These are phyloP conservation scores for Microctonus hyperodae DNA, from an alignment of 2,888 invertebrate genomes.

Conservation along the genomic window DNA sequence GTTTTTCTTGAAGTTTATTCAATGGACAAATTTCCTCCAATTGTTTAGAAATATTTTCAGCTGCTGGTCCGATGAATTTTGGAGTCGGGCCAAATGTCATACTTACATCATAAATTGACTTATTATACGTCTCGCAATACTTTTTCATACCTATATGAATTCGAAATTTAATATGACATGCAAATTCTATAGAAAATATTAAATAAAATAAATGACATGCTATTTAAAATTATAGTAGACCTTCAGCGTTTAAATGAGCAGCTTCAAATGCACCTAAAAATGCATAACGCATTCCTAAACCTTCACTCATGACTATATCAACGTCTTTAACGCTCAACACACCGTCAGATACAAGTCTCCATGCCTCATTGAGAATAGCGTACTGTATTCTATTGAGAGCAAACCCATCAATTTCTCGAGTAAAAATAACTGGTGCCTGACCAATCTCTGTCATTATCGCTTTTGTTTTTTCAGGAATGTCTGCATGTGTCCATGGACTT, in stretches of 20 bases:
- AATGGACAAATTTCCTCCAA: constrained; percentile 78
- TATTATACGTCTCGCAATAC: constrained; percentile 70
- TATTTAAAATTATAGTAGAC: constrained; percentile 59
- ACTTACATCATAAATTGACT: constrained; percentile 71
- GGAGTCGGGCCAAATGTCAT: constrained; percentile 79
- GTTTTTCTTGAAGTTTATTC: constrained; percentile 75
- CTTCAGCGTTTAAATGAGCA: constrained; percentile 93
- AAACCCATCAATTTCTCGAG: constrained; percentile 90
- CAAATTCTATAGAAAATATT: background rate
- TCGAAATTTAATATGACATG: constrained; percentile 1
- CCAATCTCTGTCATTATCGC: constrained; percentile 87
- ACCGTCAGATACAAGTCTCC: constrained; percentile 85
- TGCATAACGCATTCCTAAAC: constrained; percentile 94
- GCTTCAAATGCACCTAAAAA: constrained; percentile 95
- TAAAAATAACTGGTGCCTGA: constrained; percentile 87
- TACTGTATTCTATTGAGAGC: constrained; percentile 95
- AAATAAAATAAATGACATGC: no score
- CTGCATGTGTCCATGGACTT: constrained; percentile 89
- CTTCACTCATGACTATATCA: constrained; percentile 93
- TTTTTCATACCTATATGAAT: constrained; percentile 66
- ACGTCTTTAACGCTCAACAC: constrained; percentile 87
- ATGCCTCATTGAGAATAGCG: constrained; percentile 91
- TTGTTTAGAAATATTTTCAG: constrained; percentile 74
- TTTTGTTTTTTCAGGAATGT: constrained; percentile 77
- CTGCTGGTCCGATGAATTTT: constrained; percentile 74